Evolutionary conservation across 37 sponge, comb jelly and placozoan species (phyloP).

Genomic region (Eunapius fragilis): DNA sequence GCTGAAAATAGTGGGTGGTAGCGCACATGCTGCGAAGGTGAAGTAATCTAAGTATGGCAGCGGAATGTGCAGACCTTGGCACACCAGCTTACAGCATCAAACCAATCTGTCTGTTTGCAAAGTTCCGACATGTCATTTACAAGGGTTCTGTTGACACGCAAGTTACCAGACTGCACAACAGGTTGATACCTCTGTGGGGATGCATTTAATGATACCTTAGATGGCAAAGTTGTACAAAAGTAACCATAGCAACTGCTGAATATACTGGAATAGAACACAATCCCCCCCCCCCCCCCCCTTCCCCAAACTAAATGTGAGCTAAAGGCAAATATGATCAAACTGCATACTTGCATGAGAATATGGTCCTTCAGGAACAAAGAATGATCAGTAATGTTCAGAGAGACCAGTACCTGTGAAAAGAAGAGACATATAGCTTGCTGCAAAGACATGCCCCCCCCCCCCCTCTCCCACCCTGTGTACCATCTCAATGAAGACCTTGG

Average conservation of each 20-base stretch:
- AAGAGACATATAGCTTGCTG: neutral
- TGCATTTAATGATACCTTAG: neutral
- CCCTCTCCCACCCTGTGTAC: neutral
- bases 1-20: neutral
- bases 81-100: constrained; percentile 6
- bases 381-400: neutral
- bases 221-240: neutral
- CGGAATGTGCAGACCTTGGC: neutral
- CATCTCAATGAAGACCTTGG: constrained; percentile 51
- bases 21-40: neutral
- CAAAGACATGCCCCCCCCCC: neutral
- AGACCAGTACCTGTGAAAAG: neutral
- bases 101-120: constrained; percentile 22
- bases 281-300: no score
- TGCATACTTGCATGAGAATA: neutral
- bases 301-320: no score
- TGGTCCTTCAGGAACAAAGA: neutral
- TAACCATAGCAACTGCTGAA: no score
- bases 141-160: constrained; percentile 14
- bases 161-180: constrained; percentile 31
- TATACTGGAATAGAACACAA: no score
- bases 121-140: neutral
- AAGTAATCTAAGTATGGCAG: neutral
- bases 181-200: constrained; percentile 39
- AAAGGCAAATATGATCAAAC: neutral